Base-by-base conservation (phyloP, 2,113 vertebrate species). In the Perca schrenkii region DNA sequence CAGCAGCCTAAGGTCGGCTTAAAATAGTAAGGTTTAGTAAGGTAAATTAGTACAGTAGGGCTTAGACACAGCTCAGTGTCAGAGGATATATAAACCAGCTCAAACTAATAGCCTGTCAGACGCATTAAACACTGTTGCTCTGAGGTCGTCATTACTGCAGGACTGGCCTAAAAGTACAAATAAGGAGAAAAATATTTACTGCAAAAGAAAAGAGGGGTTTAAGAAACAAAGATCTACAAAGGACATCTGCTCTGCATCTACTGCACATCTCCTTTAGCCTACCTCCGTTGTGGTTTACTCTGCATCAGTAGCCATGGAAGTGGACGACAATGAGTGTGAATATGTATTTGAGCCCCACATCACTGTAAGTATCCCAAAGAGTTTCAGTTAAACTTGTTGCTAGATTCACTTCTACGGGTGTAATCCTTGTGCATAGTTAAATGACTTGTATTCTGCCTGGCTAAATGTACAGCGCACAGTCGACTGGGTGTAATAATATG, bases 261-360 rank as follows among this genome's bases (percentile, higher is more conserved):
- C 50, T 28, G 49, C 34, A 56, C 12, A 28, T 56, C 52, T 57
- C 3, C 7, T 61, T 5, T 46, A 43, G 40, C 8, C 40, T 43
- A 4, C 75, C 36, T 47, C 14, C 72, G 49, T 58, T 70, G 57
- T 47, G 72, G 5, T 31, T 46, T 25, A 6, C 84, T 84, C 82
- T 85, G 74, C 89, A 89, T 71, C 90, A 84, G 82, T 80, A 93
- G 93, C 87, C 91, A 97, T 97, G 97, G 96, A 96, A n/a, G 90
- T 97, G 80, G 93, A 96, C 87, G 88, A 94, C 2, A 90, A 89
- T 36, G 93, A 97, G 83, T 85, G 90, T 19, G 95, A 96, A 76
- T 93, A 94, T 66, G 95, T 93, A 79, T 97, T 96, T 92, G 92
- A 95, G 75, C 85, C 94, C 28, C 94, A 91, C 17, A 92, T 95